These are phyloP conservation scores for Ophraella communa DNA, from an alignment of 2,888 invertebrate genomes.

Conservation along the genomic window DNA sequence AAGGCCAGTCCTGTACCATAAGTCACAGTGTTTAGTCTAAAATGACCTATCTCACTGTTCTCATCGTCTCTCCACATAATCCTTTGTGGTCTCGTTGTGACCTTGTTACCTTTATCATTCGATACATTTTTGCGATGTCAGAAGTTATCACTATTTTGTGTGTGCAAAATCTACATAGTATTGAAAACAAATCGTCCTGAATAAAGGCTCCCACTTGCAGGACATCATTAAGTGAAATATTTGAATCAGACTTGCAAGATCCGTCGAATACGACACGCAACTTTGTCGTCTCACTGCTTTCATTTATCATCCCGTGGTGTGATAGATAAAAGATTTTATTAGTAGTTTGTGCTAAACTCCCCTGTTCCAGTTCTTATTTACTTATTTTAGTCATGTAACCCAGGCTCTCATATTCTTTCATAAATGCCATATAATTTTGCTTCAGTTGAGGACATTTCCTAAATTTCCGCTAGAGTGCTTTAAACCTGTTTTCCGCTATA, in stretches of 20 bases:
- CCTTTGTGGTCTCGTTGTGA: conserved; percentile 10
- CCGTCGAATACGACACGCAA: conserved; percentile 33
- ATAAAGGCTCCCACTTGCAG: conserved; percentile 25
- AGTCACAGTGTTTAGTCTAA: conserved; percentile 24
- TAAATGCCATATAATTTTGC: conserved; percentile 2
- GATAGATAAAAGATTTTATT: conserved; percentile 28
- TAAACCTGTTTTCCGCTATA: conserved; percentile 26
- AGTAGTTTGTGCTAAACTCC: neutral
- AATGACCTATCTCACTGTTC: conserved; percentile 8
- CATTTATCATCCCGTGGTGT: conserved; percentile 29
- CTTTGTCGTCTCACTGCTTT: conserved; percentile 32
- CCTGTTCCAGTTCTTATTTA: conserved; percentile 2
- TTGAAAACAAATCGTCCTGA: conserved; percentile 26
- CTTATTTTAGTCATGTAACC: conserved; percentile 38
- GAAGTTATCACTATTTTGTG: conserved; percentile 8
- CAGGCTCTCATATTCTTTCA: conserved; percentile 16
- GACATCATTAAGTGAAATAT: conserved; percentile 28
- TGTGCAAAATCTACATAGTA: conserved; percentile 14
- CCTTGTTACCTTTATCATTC: conserved; percentile 3
- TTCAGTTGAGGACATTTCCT: conserved; percentile 2
- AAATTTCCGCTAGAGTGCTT: conserved; percentile 26
- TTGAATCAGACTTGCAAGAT: conserved; percentile 22
- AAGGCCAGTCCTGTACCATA: conserved; percentile 29
- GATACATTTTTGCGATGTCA: conserved; percentile 24
- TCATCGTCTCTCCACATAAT: conserved; percentile 24